Evolutionary conservation across 1,140 invertebrate genomes (phyloP).

Genomic region (Leptinotarsa lineolata): DNA sequence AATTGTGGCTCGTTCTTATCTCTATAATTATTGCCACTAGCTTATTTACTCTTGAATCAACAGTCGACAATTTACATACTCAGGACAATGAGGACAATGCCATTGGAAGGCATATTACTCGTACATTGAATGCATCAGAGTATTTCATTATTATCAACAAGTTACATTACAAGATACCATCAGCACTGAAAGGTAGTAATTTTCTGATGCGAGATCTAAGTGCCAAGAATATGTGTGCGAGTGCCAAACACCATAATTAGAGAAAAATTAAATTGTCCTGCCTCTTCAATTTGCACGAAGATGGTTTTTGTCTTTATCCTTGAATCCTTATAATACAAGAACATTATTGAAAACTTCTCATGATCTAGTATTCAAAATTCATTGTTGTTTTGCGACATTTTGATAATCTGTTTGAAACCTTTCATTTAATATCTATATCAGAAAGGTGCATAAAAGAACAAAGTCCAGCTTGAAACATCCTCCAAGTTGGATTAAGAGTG

Average conservation of each 20-base stretch:
- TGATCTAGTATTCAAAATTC: not conserved
- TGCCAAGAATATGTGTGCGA: not conserved
- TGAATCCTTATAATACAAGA: not conserved
- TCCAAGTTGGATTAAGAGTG: too few relatives aligned
- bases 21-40: not conserved
- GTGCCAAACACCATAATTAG: not conserved
- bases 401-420: too few relatives aligned
- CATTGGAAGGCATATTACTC: not conserved
- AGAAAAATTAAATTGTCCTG: not conserved
- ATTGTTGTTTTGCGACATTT: too few relatives aligned
- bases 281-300: not conserved
- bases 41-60: not conserved
- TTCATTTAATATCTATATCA: too few relatives aligned
- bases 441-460: too few relatives aligned
- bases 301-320: not conserved
- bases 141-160: slow-evolving; percentile 6
- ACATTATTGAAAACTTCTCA: not conserved
- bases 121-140: not conserved
- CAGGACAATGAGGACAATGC: not conserved
- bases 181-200: not conserved
- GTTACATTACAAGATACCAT: not conserved
- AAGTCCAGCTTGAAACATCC: too few relatives aligned
- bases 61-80: not conserved
- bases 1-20: too few relatives aligned
- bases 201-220: not conserved